Conservation (phyloP, 2,797 vertebrate genomes). For the Aldrovandia affinis region DNA sequence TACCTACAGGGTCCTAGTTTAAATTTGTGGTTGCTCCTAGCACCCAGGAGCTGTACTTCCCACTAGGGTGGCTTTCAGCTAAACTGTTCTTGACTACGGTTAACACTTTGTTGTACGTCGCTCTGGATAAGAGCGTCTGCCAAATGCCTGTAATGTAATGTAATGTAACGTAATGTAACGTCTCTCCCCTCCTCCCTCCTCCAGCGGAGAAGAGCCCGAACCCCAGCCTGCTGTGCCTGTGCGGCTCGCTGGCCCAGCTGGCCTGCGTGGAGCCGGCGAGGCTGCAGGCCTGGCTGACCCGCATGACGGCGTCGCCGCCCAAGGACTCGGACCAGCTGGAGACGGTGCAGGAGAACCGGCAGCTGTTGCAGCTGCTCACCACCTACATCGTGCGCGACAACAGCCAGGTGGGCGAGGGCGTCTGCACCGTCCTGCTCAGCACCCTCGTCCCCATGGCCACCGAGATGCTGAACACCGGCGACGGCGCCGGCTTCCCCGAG, state of each 20-base stretch:
- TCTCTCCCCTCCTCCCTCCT: neutral
- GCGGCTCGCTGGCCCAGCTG: conserved; percentile 93
- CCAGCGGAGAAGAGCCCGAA: conserved; percentile 97
- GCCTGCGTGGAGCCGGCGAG: conserved; percentile 90
- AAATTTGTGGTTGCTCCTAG: no score
- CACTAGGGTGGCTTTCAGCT: no score
- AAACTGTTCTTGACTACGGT: no score
- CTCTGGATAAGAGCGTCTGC: no score
- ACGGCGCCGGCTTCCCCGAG: conserved; percentile 94
- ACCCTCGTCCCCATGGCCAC: conserved; percentile 98
- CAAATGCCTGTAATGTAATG: no score
- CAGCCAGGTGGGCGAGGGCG: conserved; percentile 98
- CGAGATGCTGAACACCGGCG: conserved; percentile 92
- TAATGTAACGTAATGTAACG: no score
- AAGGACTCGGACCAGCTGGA: conserved; percentile 95
- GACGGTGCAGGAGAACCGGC: conserved; percentile 94
- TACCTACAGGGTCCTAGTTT: no score
- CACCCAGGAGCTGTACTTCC: no score
- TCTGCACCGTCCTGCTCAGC: conserved; percentile 93
- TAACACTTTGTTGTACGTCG: no score
- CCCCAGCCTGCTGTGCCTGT: conserved; percentile 90
- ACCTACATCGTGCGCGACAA: conserved; percentile 96
- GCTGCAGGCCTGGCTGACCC: conserved; percentile 92
- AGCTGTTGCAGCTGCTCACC: conserved; percentile 91
- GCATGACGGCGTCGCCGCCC: conserved; percentile 92